Conservation (phyloP, 2,797 vertebrate genomes). For the Amblyopsis hoosieri region DNA sequence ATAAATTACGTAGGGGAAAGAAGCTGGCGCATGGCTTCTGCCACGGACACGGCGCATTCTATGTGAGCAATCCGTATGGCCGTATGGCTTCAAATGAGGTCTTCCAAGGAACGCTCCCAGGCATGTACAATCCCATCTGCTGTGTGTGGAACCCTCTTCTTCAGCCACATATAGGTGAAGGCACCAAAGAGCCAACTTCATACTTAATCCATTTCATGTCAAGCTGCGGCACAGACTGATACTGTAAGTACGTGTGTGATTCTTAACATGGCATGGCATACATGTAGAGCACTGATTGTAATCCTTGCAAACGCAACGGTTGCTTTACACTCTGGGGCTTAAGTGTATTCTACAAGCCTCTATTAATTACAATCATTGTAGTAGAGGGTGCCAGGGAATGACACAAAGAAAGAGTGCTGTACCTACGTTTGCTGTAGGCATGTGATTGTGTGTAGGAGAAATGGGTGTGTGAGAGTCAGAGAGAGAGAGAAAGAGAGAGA, state of each 20-base stretch:
- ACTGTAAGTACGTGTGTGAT: conserved; percentile 5
- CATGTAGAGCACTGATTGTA: not conserved
- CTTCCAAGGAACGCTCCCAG: conserved; percentile 71
- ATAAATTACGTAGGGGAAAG: conserved; percentile 1
- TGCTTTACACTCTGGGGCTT: conserved; percentile 18
- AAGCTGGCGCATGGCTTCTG: conserved; percentile 36
- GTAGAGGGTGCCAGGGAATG: conserved; percentile 2
- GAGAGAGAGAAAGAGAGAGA: conserved; percentile 8
- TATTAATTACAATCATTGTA: conserved; percentile 41
- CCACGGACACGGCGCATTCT: conserved; percentile 52
- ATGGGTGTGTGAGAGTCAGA: conserved; percentile 17
- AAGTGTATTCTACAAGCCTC: conserved; percentile 34
- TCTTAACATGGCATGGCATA: not conserved
- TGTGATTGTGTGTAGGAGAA: conserved; percentile 45
- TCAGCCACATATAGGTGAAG: conserved; percentile 27
- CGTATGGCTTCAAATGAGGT: conserved; percentile 67
- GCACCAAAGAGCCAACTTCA: conserved; percentile 38
- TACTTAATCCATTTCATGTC: conserved; percentile 28
- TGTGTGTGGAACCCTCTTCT: conserved; percentile 41
- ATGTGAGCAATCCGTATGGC: conserved; percentile 61
- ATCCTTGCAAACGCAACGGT: not conserved
- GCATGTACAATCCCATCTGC: conserved; percentile 79
- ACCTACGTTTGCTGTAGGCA: conserved; percentile 3
- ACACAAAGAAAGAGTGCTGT: conserved; percentile 18
- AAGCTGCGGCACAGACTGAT: conserved; percentile 3